Evolutionary conservation across 2,888 invertebrate species (phyloP).

Genomic region (Apoda limacodes): DNA sequence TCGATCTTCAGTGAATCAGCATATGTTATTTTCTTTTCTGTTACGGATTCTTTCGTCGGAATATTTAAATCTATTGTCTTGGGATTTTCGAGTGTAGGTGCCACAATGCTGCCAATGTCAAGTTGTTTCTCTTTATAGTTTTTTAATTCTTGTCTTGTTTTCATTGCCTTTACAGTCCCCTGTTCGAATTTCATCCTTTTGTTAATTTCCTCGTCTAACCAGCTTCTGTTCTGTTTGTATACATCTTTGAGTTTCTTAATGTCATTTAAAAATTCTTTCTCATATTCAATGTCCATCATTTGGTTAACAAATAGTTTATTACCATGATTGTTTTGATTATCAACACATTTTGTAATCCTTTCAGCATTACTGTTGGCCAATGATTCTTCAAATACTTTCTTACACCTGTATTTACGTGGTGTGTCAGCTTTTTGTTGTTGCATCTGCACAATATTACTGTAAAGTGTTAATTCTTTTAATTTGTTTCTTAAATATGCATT

Average conservation of each 20-base stretch:
- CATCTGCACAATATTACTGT: constrained; percentile 31
- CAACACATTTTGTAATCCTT: constrained; percentile 46
- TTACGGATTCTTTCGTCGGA: constrained; percentile 6
- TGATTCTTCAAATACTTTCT: constrained; percentile 54
- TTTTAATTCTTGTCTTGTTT: too few species aligned
- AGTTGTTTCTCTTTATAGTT: too few species aligned
- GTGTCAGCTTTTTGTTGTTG: constrained; percentile 29
- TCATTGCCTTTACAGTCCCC: constrained; percentile 25
- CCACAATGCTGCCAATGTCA: too few species aligned
- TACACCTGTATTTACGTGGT: constrained; percentile 44
- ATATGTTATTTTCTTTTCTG: constrained; percentile 8
- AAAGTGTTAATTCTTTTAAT: constrained; percentile 45
- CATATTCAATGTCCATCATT: constrained; percentile 30
- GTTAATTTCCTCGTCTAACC: constrained; percentile 48
- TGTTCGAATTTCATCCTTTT: constrained; percentile 37
- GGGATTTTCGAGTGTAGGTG: too few species aligned
- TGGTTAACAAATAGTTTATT: constrained; percentile 26
- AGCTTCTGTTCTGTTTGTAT: constrained; percentile 52
- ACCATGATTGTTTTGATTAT: constrained; percentile 26
- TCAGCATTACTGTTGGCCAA: constrained; percentile 38
- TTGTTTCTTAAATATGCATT: constrained; percentile 53
- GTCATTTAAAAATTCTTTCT: constrained; percentile 43
- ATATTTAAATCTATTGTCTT: constrained; percentile 17
- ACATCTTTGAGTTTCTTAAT: constrained; percentile 42
- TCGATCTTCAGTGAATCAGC: constrained; percentile 6